Base-by-base conservation (phyloP, 2,797 vertebrate species). In the Alcedo quadribrachys region DNA sequence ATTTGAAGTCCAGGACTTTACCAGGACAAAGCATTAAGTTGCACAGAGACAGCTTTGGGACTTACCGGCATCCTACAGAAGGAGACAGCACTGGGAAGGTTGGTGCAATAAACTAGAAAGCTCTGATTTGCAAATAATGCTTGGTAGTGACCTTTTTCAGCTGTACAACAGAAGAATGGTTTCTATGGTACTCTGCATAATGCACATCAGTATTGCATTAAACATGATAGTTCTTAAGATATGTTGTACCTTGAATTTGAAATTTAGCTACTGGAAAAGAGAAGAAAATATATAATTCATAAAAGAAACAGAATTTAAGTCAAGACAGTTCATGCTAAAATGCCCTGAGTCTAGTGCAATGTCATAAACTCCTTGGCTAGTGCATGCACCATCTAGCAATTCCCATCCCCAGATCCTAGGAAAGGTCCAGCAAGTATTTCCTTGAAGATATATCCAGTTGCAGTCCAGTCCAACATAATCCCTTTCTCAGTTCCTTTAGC, bases 381-480 rank as follows among this genome's bases (percentile, higher is more conserved):
- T 1, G 0, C 12, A 89, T 1, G 2, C 5, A 54, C 45, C 24
- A 60, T 76, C 67, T 53, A 84, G 43, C 50, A 88, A 80, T 66
- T 82, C 37, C 33, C 40, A 63, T 71, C 32, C 46, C 43, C 43
- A 82, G 27, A 80, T 82, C 33, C 61, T 37, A 90, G 65, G 61
- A 88, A 92, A 91, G 42, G 65, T 77, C 58, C 33, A 85, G 27
- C 33, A 85, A 88, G 3, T 32, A 85, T 58, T 85, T 95, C 81
- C 92, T 78, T 78, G 58, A 77, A 89, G 81, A 60, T 46, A 53
- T 58, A 57, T 60, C 54, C 77, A 82, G 85, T 8, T 69, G 71
- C 40, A 91, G 9, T 8, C 19, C 37, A 55, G 58, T 69, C 54
- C 73, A 63, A 6, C 20, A 46, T 8, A 58, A 22, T 78, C 46